Percentiles rank a stretch among this genome's conserved stretches.
Conservation (phyloP, 2,888 invertebrate genomes). For the Gortyna flavago region DNA sequence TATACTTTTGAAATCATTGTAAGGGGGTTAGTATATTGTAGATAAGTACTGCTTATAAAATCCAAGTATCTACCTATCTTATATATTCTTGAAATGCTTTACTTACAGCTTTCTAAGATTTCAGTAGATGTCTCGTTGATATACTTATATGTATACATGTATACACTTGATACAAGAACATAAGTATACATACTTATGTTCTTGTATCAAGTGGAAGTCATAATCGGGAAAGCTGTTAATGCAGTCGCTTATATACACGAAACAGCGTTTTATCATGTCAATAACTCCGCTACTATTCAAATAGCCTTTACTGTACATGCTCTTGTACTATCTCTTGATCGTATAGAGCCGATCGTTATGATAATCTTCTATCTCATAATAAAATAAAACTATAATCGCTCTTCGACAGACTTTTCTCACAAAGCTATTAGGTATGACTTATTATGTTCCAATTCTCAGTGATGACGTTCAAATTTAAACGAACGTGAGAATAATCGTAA, state of each 20-base stretch:
- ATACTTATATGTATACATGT: no score
- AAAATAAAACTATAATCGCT: constrained; percentile 34
- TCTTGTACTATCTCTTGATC: constrained; percentile 20
- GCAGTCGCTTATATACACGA: constrained; percentile 15
- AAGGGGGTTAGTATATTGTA: no score
- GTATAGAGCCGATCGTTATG: not conserved
- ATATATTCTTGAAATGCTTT: constrained; percentile 13
- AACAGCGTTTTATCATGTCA: constrained; percentile 29
- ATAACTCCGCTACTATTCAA: constrained; percentile 14
- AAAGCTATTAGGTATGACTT: constrained; percentile 22
- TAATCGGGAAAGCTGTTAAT: constrained; percentile 49
- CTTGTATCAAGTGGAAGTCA: constrained; percentile 13
- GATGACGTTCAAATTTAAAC: constrained; percentile 21
- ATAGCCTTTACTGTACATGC: constrained; percentile 5
- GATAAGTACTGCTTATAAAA: constrained; percentile 20
- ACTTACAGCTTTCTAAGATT: constrained; percentile 13
- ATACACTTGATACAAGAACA: no score
- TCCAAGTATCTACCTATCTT: not conserved
- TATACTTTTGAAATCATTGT: no score
- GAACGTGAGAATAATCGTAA: constrained; percentile 46
- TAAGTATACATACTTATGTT: not conserved
- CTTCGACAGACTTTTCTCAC: constrained; percentile 28
- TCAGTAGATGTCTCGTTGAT: constrained; percentile 15
- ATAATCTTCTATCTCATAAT: not conserved
- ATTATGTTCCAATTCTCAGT: constrained; percentile 42